phyloP scores from a whole-genome alignment of 2,113 vertebrate species.

The Gadus macrocephalus region DNA sequence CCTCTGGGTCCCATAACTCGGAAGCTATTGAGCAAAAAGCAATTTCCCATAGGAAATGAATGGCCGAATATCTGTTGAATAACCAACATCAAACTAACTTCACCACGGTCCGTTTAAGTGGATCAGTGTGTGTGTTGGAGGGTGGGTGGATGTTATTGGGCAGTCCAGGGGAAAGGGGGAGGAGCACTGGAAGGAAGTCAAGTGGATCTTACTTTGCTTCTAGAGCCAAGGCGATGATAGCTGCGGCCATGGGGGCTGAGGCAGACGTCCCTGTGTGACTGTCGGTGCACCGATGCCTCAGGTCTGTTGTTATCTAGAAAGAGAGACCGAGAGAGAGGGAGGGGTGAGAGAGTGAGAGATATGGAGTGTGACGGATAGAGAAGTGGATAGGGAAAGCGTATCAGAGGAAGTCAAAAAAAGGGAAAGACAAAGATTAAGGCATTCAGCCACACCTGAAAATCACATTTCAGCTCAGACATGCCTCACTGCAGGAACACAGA shows the following conservation, averaged over 20 bases:
- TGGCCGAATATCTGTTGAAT: too few species aligned
- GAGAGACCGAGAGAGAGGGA: slow-evolving; percentile 31
- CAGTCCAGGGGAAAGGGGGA: slow-evolving; percentile 32
- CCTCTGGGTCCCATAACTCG: too few species aligned
- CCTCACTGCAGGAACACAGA: background rate
- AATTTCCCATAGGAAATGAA: too few species aligned
- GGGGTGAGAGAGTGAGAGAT: background rate
- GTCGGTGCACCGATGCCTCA: slow-evolving; percentile 97
- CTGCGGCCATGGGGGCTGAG: slow-evolving; percentile 97
- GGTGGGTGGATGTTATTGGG: slow-evolving; percentile 14
- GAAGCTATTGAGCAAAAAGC: too few species aligned
- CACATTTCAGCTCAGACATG: slow-evolving; percentile 49
- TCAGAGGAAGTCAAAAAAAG: too few species aligned
- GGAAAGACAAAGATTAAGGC: slow-evolving; percentile 3
- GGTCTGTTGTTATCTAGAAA: slow-evolving; percentile 93
- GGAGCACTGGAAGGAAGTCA: slow-evolving; percentile 39
- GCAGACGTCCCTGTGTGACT: slow-evolving; percentile 98
- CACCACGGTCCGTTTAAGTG: too few species aligned
- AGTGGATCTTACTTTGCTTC: slow-evolving; percentile 94
- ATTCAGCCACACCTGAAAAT: slow-evolving; percentile 49
- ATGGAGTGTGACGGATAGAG: background rate
- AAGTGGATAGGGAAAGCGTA: background rate
- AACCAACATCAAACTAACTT: too few species aligned
- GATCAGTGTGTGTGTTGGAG: background rate
- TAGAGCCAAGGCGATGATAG: slow-evolving; percentile 94